Evolutionary conservation across 2,797 vertebrate species (phyloP).

Genomic region (Galago senegalensis): DNA sequence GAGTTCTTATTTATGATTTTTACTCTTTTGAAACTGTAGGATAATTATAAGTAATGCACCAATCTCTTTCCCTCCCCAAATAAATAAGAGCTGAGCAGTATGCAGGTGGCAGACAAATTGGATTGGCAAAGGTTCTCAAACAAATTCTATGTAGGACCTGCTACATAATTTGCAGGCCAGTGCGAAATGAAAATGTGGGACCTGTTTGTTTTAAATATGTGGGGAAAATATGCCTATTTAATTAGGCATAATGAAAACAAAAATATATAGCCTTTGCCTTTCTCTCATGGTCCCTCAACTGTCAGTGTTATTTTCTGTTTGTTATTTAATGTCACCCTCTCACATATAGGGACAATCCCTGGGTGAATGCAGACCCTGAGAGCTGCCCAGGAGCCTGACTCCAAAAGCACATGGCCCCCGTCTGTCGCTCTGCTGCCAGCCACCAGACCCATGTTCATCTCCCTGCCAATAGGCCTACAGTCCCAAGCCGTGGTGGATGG

Average conservation of each 20-base stretch:
- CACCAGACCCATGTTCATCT: neutral
- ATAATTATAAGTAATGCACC: too few species aligned
- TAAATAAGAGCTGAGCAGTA: too few species aligned
- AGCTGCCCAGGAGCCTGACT: rapidly evolving
- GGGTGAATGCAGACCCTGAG: too few species aligned
- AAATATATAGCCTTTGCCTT: neutral
- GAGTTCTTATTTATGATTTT: too few species aligned
- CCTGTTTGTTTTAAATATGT: neutral
- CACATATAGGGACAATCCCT: neutral
- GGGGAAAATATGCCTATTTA: neutral
- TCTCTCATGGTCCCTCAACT: neutral
- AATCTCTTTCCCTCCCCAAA: too few species aligned
- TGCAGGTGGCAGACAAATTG: too few species aligned
- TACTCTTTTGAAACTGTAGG: too few species aligned
- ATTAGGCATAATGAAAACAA: too few species aligned
- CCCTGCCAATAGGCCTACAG: rapidly evolving
- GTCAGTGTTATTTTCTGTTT: neutral
- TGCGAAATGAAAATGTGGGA: neutral
- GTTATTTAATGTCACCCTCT: rapidly evolving
- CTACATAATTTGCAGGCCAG: neutral
- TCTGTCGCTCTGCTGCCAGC: neutral
- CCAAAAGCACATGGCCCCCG: neutral
- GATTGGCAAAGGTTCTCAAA: neutral
- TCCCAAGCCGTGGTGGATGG: too few species aligned
- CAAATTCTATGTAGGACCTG: neutral